A percentile compares a stretch with the other conserved stretches of the same genome.
Evolutionary conservation across 2,797 vertebrate species (phyloP).

Genomic region (Pseudotriccus pelzelni): DNA sequence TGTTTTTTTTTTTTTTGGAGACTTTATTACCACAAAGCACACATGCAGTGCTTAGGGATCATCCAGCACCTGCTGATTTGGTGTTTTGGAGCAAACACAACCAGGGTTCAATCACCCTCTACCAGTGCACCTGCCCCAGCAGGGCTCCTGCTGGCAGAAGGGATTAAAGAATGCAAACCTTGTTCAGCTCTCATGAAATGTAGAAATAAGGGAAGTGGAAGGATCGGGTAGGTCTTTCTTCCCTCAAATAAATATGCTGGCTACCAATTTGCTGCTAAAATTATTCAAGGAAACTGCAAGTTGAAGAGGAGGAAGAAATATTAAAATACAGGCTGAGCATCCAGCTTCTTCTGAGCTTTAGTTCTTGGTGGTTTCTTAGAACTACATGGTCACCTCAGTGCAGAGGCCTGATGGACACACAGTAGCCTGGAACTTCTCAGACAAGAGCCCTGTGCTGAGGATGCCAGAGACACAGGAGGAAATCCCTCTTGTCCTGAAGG

Average conservation of each 20-base stretch:
- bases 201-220: background rate
- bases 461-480: background rate
- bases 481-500: background rate
- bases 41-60: rapidly evolving
- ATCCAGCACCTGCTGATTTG: background rate
- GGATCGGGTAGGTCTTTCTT: background rate
- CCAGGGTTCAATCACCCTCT: background rate
- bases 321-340: background rate
- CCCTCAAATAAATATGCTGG: background rate
- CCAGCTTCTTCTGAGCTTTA: background rate
- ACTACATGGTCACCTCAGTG: background rate
- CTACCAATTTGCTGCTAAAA: background rate
- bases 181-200: background rate
- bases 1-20: background rate
- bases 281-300: background rate
- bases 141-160: background rate
- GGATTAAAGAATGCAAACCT: background rate
- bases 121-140: background rate
- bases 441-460: background rate
- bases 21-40: background rate
- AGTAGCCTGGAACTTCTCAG: background rate
- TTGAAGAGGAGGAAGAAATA: background rate
- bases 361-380: background rate
- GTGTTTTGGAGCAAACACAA: background rate
- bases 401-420: background rate